These are phyloP conservation scores for Xiphophorus birchmanni DNA, from an alignment of 2,797 vertebrate species.

Conservation along the genomic window DNA sequence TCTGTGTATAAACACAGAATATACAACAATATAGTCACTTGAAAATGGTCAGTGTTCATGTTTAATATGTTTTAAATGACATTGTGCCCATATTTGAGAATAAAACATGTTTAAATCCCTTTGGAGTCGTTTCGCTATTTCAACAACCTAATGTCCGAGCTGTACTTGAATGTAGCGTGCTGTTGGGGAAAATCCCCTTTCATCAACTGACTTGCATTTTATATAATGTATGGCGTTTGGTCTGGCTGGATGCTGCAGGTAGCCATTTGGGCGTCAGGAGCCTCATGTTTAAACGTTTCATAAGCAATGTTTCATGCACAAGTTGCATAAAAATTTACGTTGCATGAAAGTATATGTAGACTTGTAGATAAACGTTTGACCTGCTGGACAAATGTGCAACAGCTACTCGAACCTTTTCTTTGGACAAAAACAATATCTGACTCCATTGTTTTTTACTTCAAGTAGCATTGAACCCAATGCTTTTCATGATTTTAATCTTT, in stretches of 20 bases:
- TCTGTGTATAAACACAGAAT: neutral
- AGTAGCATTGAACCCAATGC: too few relatives aligned
- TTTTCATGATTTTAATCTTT: too few relatives aligned
- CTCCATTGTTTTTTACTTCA: too few relatives aligned
- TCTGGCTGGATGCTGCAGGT: neutral
- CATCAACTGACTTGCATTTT: neutral
- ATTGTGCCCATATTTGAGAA: conserved; percentile 1
- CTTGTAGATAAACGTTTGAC: too few relatives aligned
- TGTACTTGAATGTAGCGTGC: neutral
- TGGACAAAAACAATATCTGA: too few relatives aligned
- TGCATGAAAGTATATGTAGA: too few relatives aligned
- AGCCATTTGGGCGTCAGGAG: too few relatives aligned
- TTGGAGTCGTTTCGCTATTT: neutral
- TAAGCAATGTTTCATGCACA: too few relatives aligned
- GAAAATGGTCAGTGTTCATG: neutral
- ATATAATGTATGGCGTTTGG: neutral
- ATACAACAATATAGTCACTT: neutral
- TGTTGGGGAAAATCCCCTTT: neutral
- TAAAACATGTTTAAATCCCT: neutral
- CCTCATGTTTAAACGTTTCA: too few relatives aligned
- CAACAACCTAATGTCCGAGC: neutral
- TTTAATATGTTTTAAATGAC: neutral
- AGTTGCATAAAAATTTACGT: too few relatives aligned
- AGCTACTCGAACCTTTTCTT: too few relatives aligned
- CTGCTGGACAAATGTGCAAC: too few relatives aligned